phyloP scores from a whole-genome alignment of 2,888 invertebrate species.

The Agrotis segetum region DNA sequence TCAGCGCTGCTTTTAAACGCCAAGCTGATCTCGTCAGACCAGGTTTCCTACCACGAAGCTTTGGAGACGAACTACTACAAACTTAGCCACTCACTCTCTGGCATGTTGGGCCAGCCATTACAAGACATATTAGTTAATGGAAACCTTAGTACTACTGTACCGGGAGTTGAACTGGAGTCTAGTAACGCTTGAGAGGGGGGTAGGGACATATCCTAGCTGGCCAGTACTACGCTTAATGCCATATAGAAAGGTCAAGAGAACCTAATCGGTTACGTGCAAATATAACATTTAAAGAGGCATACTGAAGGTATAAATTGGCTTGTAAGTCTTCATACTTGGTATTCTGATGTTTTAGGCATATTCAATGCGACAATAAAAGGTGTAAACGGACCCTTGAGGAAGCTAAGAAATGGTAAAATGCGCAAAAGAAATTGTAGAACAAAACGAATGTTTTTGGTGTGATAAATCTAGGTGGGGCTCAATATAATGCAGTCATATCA shows the following conservation, averaged over 20 bases:
- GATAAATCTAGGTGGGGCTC: no score
- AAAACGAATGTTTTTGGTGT: no score
- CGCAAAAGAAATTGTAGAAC: no score
- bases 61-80: conserved; percentile 96
- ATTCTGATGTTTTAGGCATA: background rate
- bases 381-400: no score
- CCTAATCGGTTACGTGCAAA: background rate
- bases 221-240: conserved; percentile 10
- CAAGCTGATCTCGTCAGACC: conserved; percentile 96
- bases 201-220: conserved; percentile 23
- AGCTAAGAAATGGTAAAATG: no score
- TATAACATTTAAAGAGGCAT: background rate
- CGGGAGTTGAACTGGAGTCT: conserved; percentile 95
- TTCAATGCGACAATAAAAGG: no score
- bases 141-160: conserved; percentile 95
- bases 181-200: conserved; percentile 93
- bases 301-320: background rate
- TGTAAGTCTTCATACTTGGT: background rate
- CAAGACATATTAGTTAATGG: conserved; percentile 93
- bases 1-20: conserved; percentile 97
- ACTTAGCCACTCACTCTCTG: conserved; percentile 94
- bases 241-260: background rate
- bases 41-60: conserved; percentile 97
- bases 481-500: no score
- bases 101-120: conserved; percentile 94